Percentiles rank a stretch among this genome's conserved stretches.
Conservation (phyloP, 1,140 invertebrate genomes). For the Zaprionus lachaisei region DNA sequence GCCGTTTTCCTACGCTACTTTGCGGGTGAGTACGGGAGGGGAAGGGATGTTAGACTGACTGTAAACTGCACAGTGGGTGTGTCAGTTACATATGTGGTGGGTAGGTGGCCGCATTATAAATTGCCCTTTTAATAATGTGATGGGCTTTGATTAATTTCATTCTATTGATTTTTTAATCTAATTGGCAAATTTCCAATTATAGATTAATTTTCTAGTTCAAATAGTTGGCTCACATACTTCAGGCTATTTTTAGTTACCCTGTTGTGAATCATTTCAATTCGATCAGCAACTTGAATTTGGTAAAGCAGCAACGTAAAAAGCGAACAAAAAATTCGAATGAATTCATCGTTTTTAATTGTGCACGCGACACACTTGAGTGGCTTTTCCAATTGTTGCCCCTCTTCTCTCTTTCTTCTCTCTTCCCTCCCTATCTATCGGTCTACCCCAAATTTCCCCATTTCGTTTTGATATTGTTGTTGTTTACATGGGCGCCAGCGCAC, state of each 20-base stretch:
- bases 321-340: constrained; percentile 42
- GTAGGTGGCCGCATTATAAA: background rate
- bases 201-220: constrained; percentile 72
- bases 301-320: constrained; percentile 7
- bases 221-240: constrained; percentile 44
- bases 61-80: constrained; percentile 31
- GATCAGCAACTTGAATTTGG: constrained; percentile 29
- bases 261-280: constrained; percentile 42
- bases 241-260: constrained; percentile 32
- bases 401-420: background rate
- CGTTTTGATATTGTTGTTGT: constrained; percentile 33
- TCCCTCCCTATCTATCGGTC: background rate
- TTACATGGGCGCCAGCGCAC: constrained; percentile 60
- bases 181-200: constrained; percentile 70
- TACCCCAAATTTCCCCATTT: constrained; percentile 17
- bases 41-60: background rate
- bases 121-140: background rate
- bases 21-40: constrained; percentile 57
- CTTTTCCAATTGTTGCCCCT: constrained; percentile 45
- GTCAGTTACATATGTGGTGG: background rate
- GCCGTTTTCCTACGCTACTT: constrained; percentile 35
- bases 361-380: constrained; percentile 73
- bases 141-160: constrained; percentile 1
- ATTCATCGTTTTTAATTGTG: constrained; percentile 62
- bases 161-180: constrained; percentile 44